Conservation (phyloP, 2,888 invertebrate genomes). For the Sminthurinus aureus region DNA sequence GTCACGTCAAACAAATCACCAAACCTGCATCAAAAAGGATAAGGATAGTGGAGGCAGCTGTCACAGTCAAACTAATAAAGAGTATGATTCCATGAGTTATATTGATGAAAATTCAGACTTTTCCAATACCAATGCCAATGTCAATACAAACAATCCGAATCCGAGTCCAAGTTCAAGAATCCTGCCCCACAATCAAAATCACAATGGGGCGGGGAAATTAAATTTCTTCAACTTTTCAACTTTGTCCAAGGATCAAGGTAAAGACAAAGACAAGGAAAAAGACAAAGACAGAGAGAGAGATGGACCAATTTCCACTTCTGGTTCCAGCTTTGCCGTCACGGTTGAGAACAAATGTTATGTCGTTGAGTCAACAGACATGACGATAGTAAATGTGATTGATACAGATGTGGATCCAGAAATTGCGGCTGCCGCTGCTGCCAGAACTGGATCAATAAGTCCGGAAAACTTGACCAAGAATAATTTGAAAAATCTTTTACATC, state of each 20-base stretch:
- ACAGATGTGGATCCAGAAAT: not conserved
- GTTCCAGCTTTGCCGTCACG: constrained; percentile 19
- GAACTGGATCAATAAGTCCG: too few relatives aligned
- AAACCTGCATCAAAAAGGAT: not conserved
- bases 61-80: not conserved
- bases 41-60: not conserved
- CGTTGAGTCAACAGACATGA: constrained; percentile 28
- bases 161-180: not conserved
- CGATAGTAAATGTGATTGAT: constrained; percentile 21
- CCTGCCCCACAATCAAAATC: too few relatives aligned
- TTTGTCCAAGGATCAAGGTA: too few relatives aligned
- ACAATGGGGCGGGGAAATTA: not conserved
- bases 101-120: too few relatives aligned
- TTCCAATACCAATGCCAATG: not conserved
- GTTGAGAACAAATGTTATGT: constrained; percentile 37
- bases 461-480: not conserved
- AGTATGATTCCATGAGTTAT: not conserved
- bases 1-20: too few relatives aligned
- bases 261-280: too few relatives aligned
- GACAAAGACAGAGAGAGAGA: not conserved
- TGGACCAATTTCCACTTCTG: not conserved
- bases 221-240: not conserved
- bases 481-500: not conserved
- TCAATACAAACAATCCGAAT: too few relatives aligned
- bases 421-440: not conserved